Evolutionary conservation across 2,888 invertebrate genomes (phyloP).

Genomic region (Caenorhabditis zanzibari): DNA sequence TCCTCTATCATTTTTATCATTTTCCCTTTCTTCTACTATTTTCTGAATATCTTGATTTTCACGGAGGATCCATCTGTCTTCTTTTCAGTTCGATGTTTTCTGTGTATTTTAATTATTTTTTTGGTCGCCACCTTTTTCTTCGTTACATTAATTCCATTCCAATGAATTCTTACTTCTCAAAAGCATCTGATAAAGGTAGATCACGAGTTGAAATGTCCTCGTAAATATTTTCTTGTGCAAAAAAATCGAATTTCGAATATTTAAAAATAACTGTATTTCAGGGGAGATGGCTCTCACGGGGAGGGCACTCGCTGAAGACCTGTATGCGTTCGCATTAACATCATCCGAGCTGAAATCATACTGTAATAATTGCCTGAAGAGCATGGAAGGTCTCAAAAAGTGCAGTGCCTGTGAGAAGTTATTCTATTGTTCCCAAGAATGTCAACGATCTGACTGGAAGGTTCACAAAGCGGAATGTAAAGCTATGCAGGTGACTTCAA

Average conservation of each 20-base stretch:
- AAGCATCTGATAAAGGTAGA: neutral
- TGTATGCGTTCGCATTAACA: slow-evolving; percentile 42
- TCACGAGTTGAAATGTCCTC: slow-evolving; percentile 17
- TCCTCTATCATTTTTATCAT: neutral
- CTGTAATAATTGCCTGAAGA: slow-evolving; percentile 55
- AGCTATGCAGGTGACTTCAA: slow-evolving; percentile 43
- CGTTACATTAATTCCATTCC: slow-evolving; percentile 16
- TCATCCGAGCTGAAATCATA: slow-evolving; percentile 29
- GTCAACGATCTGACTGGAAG: slow-evolving; percentile 61
- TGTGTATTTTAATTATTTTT: slow-evolving; percentile 49
- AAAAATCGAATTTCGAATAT: no score
- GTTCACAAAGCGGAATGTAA: slow-evolving; percentile 63
- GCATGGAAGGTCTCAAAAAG: slow-evolving; percentile 28
- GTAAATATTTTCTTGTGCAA: neutral
- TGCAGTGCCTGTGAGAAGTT: slow-evolving; percentile 57
- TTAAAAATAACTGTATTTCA: neutral
- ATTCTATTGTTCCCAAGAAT: slow-evolving; percentile 56
- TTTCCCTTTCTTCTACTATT: slow-evolving; percentile 22
- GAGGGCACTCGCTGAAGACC: slow-evolving; percentile 23
- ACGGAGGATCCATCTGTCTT: slow-evolving; percentile 23
- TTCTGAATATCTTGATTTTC: slow-evolving; percentile 9
- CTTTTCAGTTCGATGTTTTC: slow-evolving; percentile 38
- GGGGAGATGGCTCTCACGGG: slow-evolving; percentile 11
- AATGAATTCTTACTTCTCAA: slow-evolving; percentile 18
- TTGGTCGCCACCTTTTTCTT: neutral